phyloP scores from a whole-genome alignment of 1,140 invertebrate genomes.

The Drosophila setifemur region DNA sequence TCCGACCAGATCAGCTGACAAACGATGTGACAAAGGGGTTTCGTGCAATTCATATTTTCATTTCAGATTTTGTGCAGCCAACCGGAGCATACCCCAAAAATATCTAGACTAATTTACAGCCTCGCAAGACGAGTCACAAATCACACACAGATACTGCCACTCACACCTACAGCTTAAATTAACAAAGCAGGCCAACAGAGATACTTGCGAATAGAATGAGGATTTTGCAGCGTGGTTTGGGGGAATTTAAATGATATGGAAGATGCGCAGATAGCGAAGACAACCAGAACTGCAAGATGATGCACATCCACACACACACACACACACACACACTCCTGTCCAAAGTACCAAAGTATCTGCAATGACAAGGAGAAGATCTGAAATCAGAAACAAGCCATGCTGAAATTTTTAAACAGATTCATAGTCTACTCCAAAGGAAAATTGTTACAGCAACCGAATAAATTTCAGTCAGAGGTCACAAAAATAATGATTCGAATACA shows the following conservation, averaged over 20 bases:
- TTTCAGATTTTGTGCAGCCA: constrained; percentile 12
- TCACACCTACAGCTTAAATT: constrained; percentile 35
- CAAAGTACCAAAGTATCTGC: constrained; percentile 11
- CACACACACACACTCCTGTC: background rate
- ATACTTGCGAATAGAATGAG: constrained; percentile 4
- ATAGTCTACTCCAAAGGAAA: background rate
- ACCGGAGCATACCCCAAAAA: constrained; percentile 20
- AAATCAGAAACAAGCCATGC: background rate
- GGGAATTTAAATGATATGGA: constrained; percentile 30
- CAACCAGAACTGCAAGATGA: constrained; percentile 15
- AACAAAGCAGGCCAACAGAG: constrained; percentile 43
- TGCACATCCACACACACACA: background rate
- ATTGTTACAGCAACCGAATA: background rate
- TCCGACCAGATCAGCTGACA: constrained; percentile 5
- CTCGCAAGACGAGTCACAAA: constrained; percentile 22
- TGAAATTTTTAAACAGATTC: background rate
- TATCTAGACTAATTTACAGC: constrained; percentile 13
- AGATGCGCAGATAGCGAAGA: constrained; percentile 26
- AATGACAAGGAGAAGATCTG: constrained; percentile 15
- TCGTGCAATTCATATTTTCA: constrained; percentile 21
- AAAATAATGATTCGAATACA: background rate
- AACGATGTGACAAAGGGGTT: constrained; percentile 7
- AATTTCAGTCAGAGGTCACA: background rate
- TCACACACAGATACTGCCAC: constrained; percentile 24
- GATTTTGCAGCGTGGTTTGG: background rate